Evolutionary conservation across 2,797 vertebrate genomes (phyloP), one percentile per base, ranked within the genome.

Genomic region (Scarus forsteni): DNA sequence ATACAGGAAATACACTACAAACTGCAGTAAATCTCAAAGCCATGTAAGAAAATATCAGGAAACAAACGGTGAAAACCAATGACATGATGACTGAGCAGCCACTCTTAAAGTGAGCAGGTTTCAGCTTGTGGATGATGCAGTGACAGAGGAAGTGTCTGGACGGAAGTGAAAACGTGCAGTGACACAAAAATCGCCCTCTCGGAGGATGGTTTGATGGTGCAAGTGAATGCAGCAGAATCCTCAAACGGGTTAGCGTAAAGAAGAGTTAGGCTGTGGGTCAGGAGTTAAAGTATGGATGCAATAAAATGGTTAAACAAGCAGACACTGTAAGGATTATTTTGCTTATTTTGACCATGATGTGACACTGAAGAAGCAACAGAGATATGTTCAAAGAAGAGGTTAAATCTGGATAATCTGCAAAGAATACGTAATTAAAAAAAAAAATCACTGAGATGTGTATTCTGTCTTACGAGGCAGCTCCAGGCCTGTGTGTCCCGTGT

Each of bases 401-500:
- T 43, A 43, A 27, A 44, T 14, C 38, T 15, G 40, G 19, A 63
- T 27, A 60, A 66, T 60, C 55, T 67, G 52, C 59, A 49, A 18
- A 46, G 14, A 65, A 72, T 27, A 27, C 4, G 27, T 27, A 48
- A 59, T 3, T 8, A 46, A 19, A 42, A 35, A 34, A 10, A 12
- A 13, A 44, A 42, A 10, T 34, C 50, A 3, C 60, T 51, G 49
- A 73, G 42, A 72, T 15, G 10, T 12, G 56, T 11, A 44, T 51
- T 34, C 35, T 36, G 52, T 89, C 98, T 97, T 96, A 99, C 98
- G 88, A 0, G 98, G 98, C 60, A 99, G 89, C 89, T 98, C 98
- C 85, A 99, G 92, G 13, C 97, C 97, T 0, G 97, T 95, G 80
- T 98, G 98, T 70, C 97, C 95, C 0, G 95, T 95, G 6, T 96